Percentiles rank a stretch among this genome's conserved stretches.
Evolutionary conservation across 1,140 invertebrate species (phyloP).

Genomic region (Palaemon carinicauda): DNA sequence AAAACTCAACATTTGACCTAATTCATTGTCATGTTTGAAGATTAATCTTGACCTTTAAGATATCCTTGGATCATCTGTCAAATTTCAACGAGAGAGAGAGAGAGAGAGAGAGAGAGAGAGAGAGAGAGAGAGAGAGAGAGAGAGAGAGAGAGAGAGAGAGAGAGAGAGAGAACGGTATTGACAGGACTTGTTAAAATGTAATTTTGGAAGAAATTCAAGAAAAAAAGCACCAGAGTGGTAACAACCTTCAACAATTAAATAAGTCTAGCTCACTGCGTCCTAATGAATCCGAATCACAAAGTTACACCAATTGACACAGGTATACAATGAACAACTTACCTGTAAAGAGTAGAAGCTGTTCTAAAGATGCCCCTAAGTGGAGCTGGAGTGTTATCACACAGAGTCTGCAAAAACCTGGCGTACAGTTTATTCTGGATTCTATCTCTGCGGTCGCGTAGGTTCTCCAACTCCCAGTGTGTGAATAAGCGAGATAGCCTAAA

Average conservation of each 20-base stretch:
- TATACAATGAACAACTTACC: slow-evolving; percentile 69
- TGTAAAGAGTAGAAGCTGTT: slow-evolving; percentile 78
- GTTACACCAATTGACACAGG: no score
- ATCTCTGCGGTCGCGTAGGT: slow-evolving; percentile 80
- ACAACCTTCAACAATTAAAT: background rate
- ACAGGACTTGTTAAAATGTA: no score
- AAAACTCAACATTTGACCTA: no score
- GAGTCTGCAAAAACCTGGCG: slow-evolving; percentile 80
- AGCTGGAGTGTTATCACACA: slow-evolving; percentile 77
- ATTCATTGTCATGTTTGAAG: no score
- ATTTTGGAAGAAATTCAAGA: no score
- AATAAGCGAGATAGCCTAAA: slow-evolving; percentile 79
- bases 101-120: background rate
- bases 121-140: slow-evolving; percentile 67
- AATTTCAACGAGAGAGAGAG: background rate
- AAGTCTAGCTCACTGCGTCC: no score
- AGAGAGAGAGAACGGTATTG: background rate
- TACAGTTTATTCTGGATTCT: slow-evolving; percentile 84
- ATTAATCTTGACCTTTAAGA: no score
- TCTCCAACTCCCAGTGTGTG: slow-evolving; percentile 80
- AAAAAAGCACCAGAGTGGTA: background rate
- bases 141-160: slow-evolving; percentile 61
- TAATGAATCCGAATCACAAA: no score
- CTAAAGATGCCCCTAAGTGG: slow-evolving; percentile 79
- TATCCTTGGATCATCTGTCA: background rate